Evolutionary conservation across 2,888 invertebrate genomes (phyloP).

Genomic region (Eulithis testata): DNA sequence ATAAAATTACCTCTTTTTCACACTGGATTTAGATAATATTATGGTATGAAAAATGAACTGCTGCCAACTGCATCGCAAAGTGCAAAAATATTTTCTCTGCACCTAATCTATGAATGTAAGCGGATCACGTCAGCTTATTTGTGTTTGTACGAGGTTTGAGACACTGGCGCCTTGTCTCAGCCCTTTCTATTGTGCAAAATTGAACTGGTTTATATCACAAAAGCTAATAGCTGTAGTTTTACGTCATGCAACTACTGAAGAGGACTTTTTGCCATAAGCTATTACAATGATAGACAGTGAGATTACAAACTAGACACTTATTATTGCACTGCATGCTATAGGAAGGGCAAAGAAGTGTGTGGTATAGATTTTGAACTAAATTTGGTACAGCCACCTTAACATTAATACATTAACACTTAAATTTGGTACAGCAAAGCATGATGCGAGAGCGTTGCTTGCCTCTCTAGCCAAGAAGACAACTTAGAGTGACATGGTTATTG

Average conservation of each 20-base stretch:
- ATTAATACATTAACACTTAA: too few species aligned
- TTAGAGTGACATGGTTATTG: too few species aligned
- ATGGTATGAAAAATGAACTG: slow-evolving; percentile 46
- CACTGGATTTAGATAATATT: slow-evolving; percentile 55
- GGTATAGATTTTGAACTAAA: too few species aligned
- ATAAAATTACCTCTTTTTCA: slow-evolving; percentile 7
- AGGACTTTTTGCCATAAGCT: too few species aligned
- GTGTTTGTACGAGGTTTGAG: slow-evolving; percentile 79
- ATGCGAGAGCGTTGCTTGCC: too few species aligned
- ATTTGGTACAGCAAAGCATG: too few species aligned
- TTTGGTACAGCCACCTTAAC: too few species aligned
- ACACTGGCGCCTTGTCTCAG: slow-evolving; percentile 68
- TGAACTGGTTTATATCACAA: slow-evolving; percentile 44
- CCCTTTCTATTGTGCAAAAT: slow-evolving; percentile 63
- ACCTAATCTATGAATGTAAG: slow-evolving; percentile 79
- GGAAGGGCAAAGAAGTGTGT: too few species aligned
- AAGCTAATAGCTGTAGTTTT: slow-evolving; percentile 2
- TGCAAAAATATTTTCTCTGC: slow-evolving; percentile 67
- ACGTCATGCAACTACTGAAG: not conserved
- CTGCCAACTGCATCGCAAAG: slow-evolving; percentile 46
- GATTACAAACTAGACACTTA: too few species aligned
- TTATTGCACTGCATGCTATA: too few species aligned
- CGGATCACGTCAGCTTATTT: slow-evolving; percentile 83
- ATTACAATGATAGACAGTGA: too few species aligned
- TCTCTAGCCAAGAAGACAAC: too few species aligned